These are phyloP conservation scores for Poecilia picta DNA, from an alignment of 2,797 vertebrate species.

Conservation along the genomic window DNA sequence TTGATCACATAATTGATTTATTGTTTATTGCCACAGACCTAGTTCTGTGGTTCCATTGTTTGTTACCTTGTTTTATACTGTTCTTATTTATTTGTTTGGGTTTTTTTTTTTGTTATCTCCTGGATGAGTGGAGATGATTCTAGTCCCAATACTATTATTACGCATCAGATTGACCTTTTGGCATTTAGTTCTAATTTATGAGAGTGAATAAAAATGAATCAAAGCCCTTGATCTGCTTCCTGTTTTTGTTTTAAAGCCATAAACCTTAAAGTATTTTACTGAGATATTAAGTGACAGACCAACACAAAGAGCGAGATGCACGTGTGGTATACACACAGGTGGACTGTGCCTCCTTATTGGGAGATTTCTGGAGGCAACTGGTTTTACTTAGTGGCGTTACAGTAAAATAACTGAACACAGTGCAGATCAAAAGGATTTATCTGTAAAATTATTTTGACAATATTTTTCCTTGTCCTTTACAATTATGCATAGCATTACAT, in stretches of 20 bases:
- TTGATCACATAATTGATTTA: too few relatives aligned
- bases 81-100: background rate
- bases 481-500: background rate
- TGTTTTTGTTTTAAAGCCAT: background rate
- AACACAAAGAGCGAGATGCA: background rate
- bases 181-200: background rate
- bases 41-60: background rate
- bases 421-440: background rate
- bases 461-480: background rate
- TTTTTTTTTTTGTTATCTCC: background rate
- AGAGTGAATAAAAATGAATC: background rate
- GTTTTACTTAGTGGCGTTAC: background rate
- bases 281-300: background rate
- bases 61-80: background rate
- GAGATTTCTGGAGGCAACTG: background rate
- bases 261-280: background rate
- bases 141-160: background rate
- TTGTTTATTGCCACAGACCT: too few relatives aligned
- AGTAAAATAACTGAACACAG: background rate
- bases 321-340: background rate
- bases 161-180: background rate
- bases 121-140: background rate
- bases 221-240: background rate
- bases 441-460: background rate
- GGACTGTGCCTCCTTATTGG: background rate